phyloP scores from a whole-genome alignment of 2,888 invertebrate genomes.

The Notodonta ziczac region DNA sequence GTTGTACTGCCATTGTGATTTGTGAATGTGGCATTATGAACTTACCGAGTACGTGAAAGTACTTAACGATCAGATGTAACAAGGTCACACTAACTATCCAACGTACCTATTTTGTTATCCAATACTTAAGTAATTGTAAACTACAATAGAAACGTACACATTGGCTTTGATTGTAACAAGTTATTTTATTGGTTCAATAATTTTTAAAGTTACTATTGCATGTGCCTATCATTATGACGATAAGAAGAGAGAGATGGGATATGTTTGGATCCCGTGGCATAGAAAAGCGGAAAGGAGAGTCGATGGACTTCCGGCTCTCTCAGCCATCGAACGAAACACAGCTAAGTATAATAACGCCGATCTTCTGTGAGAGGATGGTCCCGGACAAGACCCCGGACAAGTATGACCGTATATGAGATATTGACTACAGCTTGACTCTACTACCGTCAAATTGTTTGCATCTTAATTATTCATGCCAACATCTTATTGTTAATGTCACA shows the following conservation, averaged over 20 bases:
- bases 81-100: slow-evolving; percentile 1
- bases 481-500: slow-evolving; percentile 5
- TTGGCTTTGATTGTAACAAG: background rate
- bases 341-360: too few species aligned
- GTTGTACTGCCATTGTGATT: background rate
- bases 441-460: background rate
- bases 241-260: too few species aligned
- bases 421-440: too few species aligned
- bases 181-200: background rate
- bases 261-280: too few species aligned
- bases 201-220: too few species aligned
- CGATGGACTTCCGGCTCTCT: too few species aligned
- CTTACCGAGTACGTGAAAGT: slow-evolving; percentile 1
- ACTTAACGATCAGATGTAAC: background rate
- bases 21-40: background rate
- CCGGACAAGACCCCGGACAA: too few species aligned
- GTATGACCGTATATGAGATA: too few species aligned
- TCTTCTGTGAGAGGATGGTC: too few species aligned
- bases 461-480: background rate
- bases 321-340: too few species aligned
- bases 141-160: background rate
- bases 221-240: too few species aligned
- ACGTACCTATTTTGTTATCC: background rate
- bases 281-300: too few species aligned
- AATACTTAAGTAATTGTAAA: background rate